Evolutionary conservation across 2,797 vertebrate species (phyloP), one percentile per base, ranked within the genome.

Genomic region (Chelidonichthys spinosus): DNA sequence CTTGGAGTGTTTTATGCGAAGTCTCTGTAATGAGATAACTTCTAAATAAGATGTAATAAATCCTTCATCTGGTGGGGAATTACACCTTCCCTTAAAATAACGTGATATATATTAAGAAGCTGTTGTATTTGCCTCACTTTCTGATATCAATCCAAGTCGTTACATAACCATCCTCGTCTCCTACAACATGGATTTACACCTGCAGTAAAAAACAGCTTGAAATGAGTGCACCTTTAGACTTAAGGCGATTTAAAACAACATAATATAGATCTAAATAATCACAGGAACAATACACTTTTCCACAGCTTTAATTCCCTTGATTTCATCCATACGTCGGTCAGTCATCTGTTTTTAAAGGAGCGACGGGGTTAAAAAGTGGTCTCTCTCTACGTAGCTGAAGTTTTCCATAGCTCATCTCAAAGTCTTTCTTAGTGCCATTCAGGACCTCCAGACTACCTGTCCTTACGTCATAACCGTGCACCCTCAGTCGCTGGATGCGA

Each of bases 331-430:
- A 39, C 36, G 17, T 33, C 0, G 39, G 46, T 93, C 88, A 98
- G 58, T 97, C 95, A 33, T 97, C 94, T 13, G 4, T 75, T 62
- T 55, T 92, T 78, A 97, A 73, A 67, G 96, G 96, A 39, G 96
- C 96, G 5, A 98, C 97, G 1, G 97, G 97, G 90, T 99, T 98
- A 94, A 97, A 99, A 39, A 97, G 76, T 0, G 97, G 98, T 52
- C 98, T 95, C 83, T 95, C 94, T 76, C 89, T 93, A 63, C 95
- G 94, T 33, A 95, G 89, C 66, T 95, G 94, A 42, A 98, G 92
- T 82, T 94, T 97, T 42, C 93, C 94, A 46, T 89, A 96, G 82
- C 70, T 96, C 63, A 74, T 88, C 82, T 99, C 97, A 92, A 99
- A 99, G 86, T 99, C 96, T 74, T 97, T 98, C 89, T 97, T 98